Percentiles rank a stretch among this genome's conserved stretches.
These are phyloP conservation scores for Stigmatopora argus DNA, from an alignment of 2,113 vertebrate species.

Conservation along the genomic window DNA sequence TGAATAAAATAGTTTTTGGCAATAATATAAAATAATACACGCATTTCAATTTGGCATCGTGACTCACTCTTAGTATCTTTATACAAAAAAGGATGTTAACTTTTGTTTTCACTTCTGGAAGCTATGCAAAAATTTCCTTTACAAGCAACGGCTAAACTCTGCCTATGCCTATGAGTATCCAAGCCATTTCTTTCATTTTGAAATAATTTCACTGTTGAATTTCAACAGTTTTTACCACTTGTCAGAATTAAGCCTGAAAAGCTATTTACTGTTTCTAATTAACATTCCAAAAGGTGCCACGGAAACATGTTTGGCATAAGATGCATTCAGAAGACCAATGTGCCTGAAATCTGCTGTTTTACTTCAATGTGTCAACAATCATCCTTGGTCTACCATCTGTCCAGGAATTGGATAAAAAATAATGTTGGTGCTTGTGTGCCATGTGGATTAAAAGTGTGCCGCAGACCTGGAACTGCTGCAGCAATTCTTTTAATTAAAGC, in stretches of 20 bases:
- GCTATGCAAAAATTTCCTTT: no score
- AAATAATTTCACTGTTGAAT: neutral
- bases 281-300: neutral
- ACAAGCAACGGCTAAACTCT: no score
- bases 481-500: slow-evolving; percentile 50
- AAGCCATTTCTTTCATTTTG: neutral
- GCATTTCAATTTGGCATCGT: no score
- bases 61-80: no score
- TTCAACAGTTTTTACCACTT: neutral
- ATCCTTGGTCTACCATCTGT: slow-evolving; percentile 16
- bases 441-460: neutral
- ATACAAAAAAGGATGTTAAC: no score
- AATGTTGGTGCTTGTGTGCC: neutral
- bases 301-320: slow-evolving; percentile 5
- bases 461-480: slow-evolving; percentile 14
- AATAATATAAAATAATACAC: no score
- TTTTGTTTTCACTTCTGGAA: no score
- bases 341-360: neutral
- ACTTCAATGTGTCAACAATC: slow-evolving; percentile 2
- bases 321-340: neutral
- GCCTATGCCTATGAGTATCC: neutral
- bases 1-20: no score
- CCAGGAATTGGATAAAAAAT: slow-evolving; percentile 11
- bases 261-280: neutral
- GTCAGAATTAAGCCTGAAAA: slow-evolving; percentile 11